phyloP scores from a whole-genome alignment of 30 jellyfish, hydroid and myxozoan genomes.

The Clytia hemisphaerica region DNA sequence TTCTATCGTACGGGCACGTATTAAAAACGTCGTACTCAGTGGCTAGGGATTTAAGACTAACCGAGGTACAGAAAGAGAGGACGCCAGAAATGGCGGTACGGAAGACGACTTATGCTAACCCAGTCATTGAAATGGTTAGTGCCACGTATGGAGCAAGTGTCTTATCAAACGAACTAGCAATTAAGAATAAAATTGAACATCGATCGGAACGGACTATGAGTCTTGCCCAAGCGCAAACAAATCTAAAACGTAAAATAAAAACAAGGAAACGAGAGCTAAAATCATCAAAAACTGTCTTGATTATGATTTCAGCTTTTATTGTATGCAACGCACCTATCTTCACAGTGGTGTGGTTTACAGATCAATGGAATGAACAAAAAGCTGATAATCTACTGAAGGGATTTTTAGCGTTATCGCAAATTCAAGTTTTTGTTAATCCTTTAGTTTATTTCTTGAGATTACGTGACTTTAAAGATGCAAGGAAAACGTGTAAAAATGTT shows the following conservation, averaged over 20 bases:
- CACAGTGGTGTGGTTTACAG: constrained; percentile 30
- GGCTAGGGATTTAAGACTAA: constrained; percentile 17
- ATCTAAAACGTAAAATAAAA: constrained; percentile 1
- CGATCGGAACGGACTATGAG: constrained; percentile 19
- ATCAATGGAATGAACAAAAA: neutral
- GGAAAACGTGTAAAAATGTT: constrained; percentile 3
- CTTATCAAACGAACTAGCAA: constrained; percentile 1
- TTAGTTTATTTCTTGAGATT: constrained; percentile 20
- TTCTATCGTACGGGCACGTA: constrained; percentile 38
- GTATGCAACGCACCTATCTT: constrained; percentile 34
- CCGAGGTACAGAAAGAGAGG: neutral
- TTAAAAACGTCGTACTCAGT: constrained; percentile 33
- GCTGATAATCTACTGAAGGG: neutral
- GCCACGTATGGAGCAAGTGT: constrained; percentile 16
- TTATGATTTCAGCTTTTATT: constrained; percentile 17
- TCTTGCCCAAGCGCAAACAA: constrained; percentile 24
- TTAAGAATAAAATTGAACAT: constrained; percentile 2
- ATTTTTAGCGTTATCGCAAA: constrained; percentile 2
- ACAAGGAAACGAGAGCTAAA: constrained; percentile 29
- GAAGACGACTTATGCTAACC: constrained; percentile 25
- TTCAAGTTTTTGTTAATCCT: constrained; percentile 34
- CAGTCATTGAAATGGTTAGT: constrained; percentile 27
- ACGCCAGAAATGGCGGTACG: neutral
- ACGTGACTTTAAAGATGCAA: constrained; percentile 21
- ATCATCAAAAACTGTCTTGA: constrained; percentile 26